A percentile compares a stretch with the other conserved stretches of the same genome.
Conservation (phyloP, 2,797 vertebrate species). For the Cetoscarus ocellatus region DNA sequence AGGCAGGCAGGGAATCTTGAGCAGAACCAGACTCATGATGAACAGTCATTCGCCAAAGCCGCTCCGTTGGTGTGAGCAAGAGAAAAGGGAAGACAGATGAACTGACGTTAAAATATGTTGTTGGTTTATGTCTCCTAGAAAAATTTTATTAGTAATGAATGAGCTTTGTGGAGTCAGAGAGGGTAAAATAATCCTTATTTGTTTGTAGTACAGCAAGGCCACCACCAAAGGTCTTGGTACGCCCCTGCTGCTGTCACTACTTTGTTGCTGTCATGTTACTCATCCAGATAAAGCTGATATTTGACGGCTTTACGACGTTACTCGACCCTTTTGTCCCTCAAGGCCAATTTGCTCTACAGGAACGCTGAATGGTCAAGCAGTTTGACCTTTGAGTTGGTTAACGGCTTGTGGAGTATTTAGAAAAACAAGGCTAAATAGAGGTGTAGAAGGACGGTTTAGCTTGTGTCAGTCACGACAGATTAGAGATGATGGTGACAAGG, state of each 20-base stretch:
- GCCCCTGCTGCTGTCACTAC: background rate
- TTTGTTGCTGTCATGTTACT: background rate
- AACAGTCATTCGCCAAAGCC: too few species aligned
- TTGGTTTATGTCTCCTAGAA: too few species aligned
- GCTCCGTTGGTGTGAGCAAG: too few species aligned
- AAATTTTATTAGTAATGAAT: too few species aligned
- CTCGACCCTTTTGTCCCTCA: constrained; percentile 2
- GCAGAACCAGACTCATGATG: too few species aligned
- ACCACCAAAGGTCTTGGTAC: too few species aligned
- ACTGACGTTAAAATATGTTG: too few species aligned
- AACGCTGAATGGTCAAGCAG: background rate
- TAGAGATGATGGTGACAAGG: background rate
- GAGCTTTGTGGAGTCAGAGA: too few species aligned
- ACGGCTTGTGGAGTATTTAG: constrained; percentile 21
- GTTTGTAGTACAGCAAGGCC: too few species aligned
- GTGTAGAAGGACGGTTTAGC: constrained; percentile 14
- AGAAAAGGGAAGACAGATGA: too few species aligned
- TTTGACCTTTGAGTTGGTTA: constrained; percentile 26
- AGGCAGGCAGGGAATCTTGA: too few species aligned
- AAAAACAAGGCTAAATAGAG: background rate
- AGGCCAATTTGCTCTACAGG: background rate
- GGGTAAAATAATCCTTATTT: too few species aligned
- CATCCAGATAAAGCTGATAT: background rate
- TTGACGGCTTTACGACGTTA: constrained; percentile 1
- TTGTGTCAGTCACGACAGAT: constrained; percentile 19